Evolutionary conservation across 1,140 invertebrate species (phyloP).

Genomic region (Gyrodactylus salaris): DNA sequence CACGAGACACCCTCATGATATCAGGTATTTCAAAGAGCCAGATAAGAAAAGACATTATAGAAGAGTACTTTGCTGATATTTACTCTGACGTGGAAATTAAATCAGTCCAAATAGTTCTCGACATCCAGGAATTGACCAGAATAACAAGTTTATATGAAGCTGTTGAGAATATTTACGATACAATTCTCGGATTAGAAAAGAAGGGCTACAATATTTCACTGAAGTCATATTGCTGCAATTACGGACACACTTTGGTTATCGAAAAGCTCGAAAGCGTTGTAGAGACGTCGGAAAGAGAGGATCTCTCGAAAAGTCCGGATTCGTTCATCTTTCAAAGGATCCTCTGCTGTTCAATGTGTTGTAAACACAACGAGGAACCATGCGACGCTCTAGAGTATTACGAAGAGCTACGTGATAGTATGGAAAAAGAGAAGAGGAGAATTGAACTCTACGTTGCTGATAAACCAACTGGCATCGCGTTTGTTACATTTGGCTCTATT

Average conservation of each 20-base stretch:
- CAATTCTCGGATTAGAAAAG: background rate
- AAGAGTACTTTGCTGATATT: background rate
- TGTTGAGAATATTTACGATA: background rate
- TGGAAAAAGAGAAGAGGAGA: background rate
- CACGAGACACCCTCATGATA: background rate
- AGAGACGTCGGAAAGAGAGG: background rate
- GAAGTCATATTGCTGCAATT: background rate
- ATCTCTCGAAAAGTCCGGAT: background rate
- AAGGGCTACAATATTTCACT: background rate
- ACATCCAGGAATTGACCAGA: background rate
- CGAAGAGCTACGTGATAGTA: background rate
- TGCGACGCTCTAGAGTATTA: background rate
- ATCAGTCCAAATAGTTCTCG: background rate
- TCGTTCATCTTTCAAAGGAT: background rate
- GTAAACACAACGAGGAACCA: background rate
- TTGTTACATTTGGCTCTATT: background rate
- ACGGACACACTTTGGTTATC: background rate
- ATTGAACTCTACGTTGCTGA: background rate
- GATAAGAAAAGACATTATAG: background rate
- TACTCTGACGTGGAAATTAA: background rate
- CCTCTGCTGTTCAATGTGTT: background rate
- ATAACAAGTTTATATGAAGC: background rate
- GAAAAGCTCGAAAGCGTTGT: background rate
- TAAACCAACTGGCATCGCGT: background rate
- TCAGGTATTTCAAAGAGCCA: background rate